A percentile compares a stretch with the other conserved stretches of the same genome.
Evolutionary conservation across 2,113 vertebrate species (phyloP).

Genomic region (Corythoichthys haematopterus): DNA sequence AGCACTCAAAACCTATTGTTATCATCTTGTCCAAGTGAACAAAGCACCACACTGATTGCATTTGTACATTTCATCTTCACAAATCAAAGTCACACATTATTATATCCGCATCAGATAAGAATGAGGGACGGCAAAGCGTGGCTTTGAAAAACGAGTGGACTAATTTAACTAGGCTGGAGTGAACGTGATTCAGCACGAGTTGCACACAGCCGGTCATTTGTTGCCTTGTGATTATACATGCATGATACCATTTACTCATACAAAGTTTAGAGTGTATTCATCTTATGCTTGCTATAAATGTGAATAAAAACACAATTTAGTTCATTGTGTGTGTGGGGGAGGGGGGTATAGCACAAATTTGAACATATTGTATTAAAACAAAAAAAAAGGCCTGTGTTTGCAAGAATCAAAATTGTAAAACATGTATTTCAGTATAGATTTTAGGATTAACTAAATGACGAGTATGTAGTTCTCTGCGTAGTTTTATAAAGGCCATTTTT

Average conservation of each 20-base stretch:
- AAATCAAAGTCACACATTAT: neutral
- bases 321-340: too few relatives aligned
- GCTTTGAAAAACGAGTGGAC: neutral
- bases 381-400: too few relatives aligned
- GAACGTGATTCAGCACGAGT: neutral
- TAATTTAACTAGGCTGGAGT: neutral
- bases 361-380: too few relatives aligned
- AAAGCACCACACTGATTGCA: neutral
- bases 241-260: conserved; percentile 6
- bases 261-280: neutral
- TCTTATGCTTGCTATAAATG: neutral
- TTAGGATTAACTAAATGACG: too few relatives aligned
- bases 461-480: neutral
- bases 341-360: too few relatives aligned
- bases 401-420: neutral
- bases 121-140: neutral
- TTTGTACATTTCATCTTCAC: neutral
- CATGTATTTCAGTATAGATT: neutral
- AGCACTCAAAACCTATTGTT: neutral
- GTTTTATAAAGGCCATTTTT: neutral
- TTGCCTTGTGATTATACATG: neutral
- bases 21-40: neutral
- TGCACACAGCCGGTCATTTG: neutral
- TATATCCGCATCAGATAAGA: neutral
- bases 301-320: neutral